Evolutionary conservation across 2,113 vertebrate genomes (phyloP), one percentile per base, ranked within the genome.

Genomic region (Cyanoramphus novaezelandiae): DNA sequence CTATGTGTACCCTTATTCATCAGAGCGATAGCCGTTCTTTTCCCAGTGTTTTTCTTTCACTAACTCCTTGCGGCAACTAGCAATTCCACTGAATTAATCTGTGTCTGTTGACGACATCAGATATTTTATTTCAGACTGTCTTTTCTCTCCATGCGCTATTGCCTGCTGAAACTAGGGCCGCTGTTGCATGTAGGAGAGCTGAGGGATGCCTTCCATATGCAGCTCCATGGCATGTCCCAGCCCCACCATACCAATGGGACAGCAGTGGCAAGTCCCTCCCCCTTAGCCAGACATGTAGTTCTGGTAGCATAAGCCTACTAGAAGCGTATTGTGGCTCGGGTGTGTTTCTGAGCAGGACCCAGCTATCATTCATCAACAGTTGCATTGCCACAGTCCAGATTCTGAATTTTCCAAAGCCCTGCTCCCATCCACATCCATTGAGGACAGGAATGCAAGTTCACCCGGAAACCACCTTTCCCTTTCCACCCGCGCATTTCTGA

Each of bases 381-480:
- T 88, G 74, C 13, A 17, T 43, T 67, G 65, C 91, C 78, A 55
- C 68, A 63, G 20, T 47, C 28, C 60, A 33, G 49, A 37, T 37
- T 7, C 39, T 39, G 63, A 21, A 65, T 82, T 78, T 96, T 80
- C 55, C 84, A 59, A 74, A 85, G 59, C 41, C 59, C 49, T 46
- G 59, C 46, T 91, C 50, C 64, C 28, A 14, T 72, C n/a, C 20
- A 12, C 35, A 74, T 86, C 63, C 81, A 74, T 2, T 3, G 37
- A 93, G 62, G 65, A 52, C 70, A 92, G 91, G 88, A 93, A 96
- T 80, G 70, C 77, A 35, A 78, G 67, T 64, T 89, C 89, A 95
- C 77, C 91, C 57, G 53, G 91, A 96, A 97, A 92, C n/a, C 27
- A 68, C 92, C 92, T 97, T 94, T 95, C 92, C 49, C 88, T 94